These are phyloP conservation scores for Drosophila austrosaltans DNA, from an alignment of 2,888 invertebrate genomes.

Conservation along the genomic window DNA sequence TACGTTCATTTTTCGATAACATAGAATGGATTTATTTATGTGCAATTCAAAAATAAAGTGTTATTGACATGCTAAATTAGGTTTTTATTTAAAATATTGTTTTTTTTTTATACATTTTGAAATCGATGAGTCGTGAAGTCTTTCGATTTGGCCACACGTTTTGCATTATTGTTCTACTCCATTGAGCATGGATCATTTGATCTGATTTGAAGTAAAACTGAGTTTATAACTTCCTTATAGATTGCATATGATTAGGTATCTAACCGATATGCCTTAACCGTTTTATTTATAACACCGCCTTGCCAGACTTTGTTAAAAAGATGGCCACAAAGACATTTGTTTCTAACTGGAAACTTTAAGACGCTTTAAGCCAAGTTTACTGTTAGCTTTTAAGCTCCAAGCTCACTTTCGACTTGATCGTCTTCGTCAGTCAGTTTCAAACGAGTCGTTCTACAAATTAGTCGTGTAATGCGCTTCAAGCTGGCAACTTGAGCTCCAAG, in stretches of 20 bases:
- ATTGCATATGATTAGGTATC: too few species aligned
- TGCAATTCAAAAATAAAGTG: background rate
- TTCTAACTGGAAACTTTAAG: background rate
- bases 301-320: background rate
- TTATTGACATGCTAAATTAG: background rate
- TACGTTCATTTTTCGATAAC: background rate
- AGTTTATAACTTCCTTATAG: background rate
- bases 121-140: background rate
- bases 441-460: conserved; percentile 38
- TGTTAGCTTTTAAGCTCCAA: conserved; percentile 13
- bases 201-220: background rate
- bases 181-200: background rate
- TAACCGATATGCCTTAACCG: too few species aligned
- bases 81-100: too few species aligned
- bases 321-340: background rate
- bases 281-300: background rate
- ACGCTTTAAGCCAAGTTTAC: conserved; percentile 17
- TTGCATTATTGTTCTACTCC: background rate
- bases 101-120: background rate
- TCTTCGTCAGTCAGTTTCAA: conserved; percentile 27
- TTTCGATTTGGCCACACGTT: background rate
- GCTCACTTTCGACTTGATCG: background rate
- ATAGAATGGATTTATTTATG: background rate
- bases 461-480: conserved; percentile 38
- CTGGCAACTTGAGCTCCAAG: conserved; percentile 8